These are phyloP conservation scores for Invenusta paracnida DNA, from an alignment of 2,888 invertebrate species.

Conservation along the genomic window DNA sequence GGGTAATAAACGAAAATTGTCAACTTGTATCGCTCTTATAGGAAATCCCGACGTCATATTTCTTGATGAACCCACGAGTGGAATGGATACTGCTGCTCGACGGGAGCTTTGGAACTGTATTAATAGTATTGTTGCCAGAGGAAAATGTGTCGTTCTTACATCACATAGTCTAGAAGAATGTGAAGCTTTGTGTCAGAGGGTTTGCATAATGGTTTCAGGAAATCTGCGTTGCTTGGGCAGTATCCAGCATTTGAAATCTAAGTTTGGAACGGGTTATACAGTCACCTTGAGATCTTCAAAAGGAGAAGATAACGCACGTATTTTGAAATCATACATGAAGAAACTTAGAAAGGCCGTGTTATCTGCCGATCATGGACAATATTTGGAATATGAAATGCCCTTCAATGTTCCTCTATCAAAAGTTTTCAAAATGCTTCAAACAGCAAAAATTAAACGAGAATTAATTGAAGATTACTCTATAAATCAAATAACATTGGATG, in stretches of 20 bases:
- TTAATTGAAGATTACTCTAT: slow-evolving; percentile 63
- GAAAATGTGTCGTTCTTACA: slow-evolving; percentile 62
- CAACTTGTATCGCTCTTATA: slow-evolving; percentile 55
- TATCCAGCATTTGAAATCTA: slow-evolving; percentile 62
- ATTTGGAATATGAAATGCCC: slow-evolving; percentile 59
- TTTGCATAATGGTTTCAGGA: slow-evolving; percentile 61
- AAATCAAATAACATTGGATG: slow-evolving; percentile 65
- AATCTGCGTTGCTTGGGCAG: slow-evolving; percentile 60
- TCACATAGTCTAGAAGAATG: slow-evolving; percentile 63
- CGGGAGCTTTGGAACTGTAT: slow-evolving; percentile 70
- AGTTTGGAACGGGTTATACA: slow-evolving; percentile 60
- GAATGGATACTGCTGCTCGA: slow-evolving; percentile 76
- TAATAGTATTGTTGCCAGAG: slow-evolving; percentile 62
- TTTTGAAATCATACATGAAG: background rate
- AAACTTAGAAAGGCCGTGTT: background rate
- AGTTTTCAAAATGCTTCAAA: slow-evolving; percentile 62
- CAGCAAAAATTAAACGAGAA: slow-evolving; percentile 57
- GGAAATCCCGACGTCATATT: slow-evolving; percentile 55
- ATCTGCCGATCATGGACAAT: slow-evolving; percentile 37
- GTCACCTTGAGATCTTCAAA: slow-evolving; percentile 54
- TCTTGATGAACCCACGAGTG: slow-evolving; percentile 62
- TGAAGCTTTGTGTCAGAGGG: slow-evolving; percentile 60
- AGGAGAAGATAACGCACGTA: background rate
- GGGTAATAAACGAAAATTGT: slow-evolving; percentile 56
- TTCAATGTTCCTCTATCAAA: slow-evolving; percentile 56